These are phyloP conservation scores for Chaetorhynchus papuensis DNA, from an alignment of 2,113 vertebrate genomes.

Conservation along the genomic window DNA sequence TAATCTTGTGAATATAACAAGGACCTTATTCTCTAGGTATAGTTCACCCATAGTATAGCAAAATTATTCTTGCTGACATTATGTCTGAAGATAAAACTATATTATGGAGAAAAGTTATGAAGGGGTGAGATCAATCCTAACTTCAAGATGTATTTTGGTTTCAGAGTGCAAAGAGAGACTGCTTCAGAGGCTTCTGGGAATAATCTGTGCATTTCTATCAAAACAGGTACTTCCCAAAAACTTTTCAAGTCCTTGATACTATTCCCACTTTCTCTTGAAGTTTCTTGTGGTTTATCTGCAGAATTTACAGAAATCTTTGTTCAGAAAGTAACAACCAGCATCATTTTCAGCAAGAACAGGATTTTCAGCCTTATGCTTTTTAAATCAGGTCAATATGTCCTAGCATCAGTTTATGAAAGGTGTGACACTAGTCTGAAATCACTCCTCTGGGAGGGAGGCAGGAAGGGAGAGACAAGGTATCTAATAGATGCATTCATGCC, in stretches of 20 bases:
- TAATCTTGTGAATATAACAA: not conserved
- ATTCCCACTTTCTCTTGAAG: not conserved
- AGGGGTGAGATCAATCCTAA: not conserved
- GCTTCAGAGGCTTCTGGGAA: not conserved
- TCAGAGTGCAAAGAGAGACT: not conserved
- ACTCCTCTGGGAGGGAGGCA: not conserved
- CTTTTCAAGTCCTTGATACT: not conserved
- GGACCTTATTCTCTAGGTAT: not conserved
- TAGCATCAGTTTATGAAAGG: not conserved
- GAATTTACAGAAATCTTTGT: not conserved
- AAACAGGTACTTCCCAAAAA: not conserved
- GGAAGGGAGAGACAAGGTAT: not conserved
- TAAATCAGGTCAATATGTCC: not conserved
- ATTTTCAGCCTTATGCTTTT: not conserved
- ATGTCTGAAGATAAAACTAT: not conserved
- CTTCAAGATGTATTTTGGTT: not conserved
- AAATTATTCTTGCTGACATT: not conserved
- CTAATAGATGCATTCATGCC: not conserved
- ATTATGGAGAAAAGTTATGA: not conserved
- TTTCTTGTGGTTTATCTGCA: not conserved
- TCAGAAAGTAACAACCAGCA: not conserved
- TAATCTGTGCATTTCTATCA: not conserved
- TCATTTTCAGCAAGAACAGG: not conserved
- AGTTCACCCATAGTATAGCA: not conserved
- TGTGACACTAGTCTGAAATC: not conserved